Base-by-base conservation (phyloP, 35 echinoderm and acorn worm genomes). In the Patiria miniata region DNA sequence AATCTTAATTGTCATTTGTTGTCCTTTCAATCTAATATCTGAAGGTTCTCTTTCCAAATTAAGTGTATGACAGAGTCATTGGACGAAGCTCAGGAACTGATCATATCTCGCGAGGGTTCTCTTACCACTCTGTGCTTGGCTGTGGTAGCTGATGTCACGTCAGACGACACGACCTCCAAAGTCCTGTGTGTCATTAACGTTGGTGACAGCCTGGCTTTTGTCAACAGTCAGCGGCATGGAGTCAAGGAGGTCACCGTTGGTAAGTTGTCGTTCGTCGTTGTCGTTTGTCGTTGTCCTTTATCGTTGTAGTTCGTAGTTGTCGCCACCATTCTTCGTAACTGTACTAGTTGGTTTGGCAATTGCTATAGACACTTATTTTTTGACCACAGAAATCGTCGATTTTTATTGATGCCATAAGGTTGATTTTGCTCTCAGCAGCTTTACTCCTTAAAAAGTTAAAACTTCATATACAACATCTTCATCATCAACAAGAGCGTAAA, bases 181-280 rank as follows among this genome's bases (percentile, higher is more conserved):
- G 73, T 44, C 38, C 23, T 90, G 5, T 90, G 88, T 79, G 73
- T 73, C n/a, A 36, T 90, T 0, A 90, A 78, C 78, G 81, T 90
- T 54, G 88, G 88, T 2, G 88, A 90, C 29, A 90, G 88, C 81
- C 79, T 90, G 19, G 88, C 79, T 39, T 90, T 52, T 56, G 68
- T 90, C 23, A 77, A 53, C 88, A 90, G 80, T 60, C 52, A 78
- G 36, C 26, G 53, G 36, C 29, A 55, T 54, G 88, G 88, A 15
- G 88, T 90, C n/a, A 82, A 81, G 83, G 88, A 90, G 40, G n/a
- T 84, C 16, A 90, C 88, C 1, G 52, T 56, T 18, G 88, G 88
- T 90, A 3, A 90, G 81, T 42, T 10, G 1, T 56, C 51, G 22
- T 19, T 55, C 28, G 15, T 37, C 10, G 23, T 28, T 82, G 19